Percentiles rank a stretch among this genome's conserved stretches.
Evolutionary conservation across 2,797 vertebrate species (phyloP).

Genomic region (Champsocephalus gunnari): DNA sequence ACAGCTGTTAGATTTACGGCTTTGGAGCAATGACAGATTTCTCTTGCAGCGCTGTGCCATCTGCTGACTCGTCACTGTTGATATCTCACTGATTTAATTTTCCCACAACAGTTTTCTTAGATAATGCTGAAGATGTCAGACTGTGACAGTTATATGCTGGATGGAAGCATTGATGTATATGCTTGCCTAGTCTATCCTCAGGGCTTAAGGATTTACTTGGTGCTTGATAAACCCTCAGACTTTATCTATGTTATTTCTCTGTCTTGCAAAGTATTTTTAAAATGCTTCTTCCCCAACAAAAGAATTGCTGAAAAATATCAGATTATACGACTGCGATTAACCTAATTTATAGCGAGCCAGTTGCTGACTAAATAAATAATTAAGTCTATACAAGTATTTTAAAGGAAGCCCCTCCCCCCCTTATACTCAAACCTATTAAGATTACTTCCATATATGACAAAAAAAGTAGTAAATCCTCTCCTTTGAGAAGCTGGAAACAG

Average conservation of each 20-base stretch:
- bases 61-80: constrained; percentile 46
- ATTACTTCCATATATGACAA: not conserved
- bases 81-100: constrained; percentile 45
- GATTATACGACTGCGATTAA: not conserved
- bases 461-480: not conserved
- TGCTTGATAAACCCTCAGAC: not conserved
- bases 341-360: not conserved
- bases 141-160: not conserved
- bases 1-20: constrained; percentile 40
- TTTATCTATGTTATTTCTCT: constrained; percentile 15
- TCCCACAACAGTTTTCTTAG: constrained; percentile 13
- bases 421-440: not conserved
- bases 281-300: not conserved
- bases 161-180: not conserved
- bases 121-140: constrained; percentile 16
- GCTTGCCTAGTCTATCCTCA: not conserved
- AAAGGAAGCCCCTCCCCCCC: too few species aligned
- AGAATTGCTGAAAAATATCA: not conserved
- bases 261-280: not conserved
- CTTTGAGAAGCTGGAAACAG: not conserved
- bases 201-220: not conserved
- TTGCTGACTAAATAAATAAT: not conserved
- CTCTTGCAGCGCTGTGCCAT: constrained; percentile 56
- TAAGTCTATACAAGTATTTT: too few species aligned
- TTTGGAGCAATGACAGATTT: constrained; percentile 47